Conservation (phyloP, 2,888 invertebrate genomes). For the Thalpophila matura region DNA sequence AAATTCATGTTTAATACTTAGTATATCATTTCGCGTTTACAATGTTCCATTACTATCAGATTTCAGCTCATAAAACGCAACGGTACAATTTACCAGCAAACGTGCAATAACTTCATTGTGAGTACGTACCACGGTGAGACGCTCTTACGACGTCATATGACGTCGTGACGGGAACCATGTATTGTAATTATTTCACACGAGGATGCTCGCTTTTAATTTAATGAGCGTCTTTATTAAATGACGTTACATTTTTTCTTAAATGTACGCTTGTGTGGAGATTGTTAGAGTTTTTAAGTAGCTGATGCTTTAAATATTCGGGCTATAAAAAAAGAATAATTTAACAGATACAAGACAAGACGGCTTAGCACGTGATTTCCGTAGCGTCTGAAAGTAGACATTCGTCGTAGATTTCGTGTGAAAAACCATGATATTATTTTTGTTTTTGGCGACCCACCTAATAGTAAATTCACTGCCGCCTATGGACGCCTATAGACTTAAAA, state of each 20-base stretch:
- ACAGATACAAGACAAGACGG: not conserved
- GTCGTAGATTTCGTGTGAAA: too few species aligned
- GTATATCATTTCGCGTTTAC: conserved; percentile 14
- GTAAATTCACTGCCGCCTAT: too few species aligned
- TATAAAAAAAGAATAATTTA: not conserved
- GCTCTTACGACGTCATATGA: conserved; percentile 25
- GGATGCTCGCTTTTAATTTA: conserved; percentile 52
- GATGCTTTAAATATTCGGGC: conserved; percentile 18
- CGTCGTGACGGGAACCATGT: conserved; percentile 44
- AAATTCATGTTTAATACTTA: not conserved
- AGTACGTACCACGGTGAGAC: conserved; percentile 23
- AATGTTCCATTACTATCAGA: conserved; percentile 31
- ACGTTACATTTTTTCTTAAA: conserved; percentile 38
- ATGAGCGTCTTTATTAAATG: conserved; percentile 52
- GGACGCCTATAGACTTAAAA: too few species aligned
- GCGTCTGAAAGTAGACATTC: not conserved
- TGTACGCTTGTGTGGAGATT: conserved; percentile 12
- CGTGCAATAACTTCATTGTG: conserved; percentile 36
- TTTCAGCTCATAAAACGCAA: conserved; percentile 37
- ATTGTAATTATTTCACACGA: conserved; percentile 54
- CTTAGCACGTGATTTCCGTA: not conserved
- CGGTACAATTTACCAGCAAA: conserved; percentile 38
- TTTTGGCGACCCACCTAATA: too few species aligned
- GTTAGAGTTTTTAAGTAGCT: conserved; percentile 15
- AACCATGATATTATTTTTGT: too few species aligned